Evolutionary conservation across 2,888 invertebrate genomes (phyloP).

Genomic region (Drosophila imparisetae): DNA sequence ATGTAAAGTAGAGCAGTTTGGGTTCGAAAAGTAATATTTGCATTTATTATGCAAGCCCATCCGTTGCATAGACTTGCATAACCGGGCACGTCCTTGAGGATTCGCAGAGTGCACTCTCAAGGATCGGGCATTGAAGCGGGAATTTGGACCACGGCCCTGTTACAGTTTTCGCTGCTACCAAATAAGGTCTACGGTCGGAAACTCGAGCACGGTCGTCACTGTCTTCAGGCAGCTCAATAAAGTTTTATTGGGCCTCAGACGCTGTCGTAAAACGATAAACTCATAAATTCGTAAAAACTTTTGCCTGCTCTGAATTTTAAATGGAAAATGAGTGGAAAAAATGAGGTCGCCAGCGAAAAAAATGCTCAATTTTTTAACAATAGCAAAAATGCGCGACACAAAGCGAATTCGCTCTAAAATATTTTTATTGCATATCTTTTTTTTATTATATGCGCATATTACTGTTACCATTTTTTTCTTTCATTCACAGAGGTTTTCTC

Average conservation of each 20-base stretch:
- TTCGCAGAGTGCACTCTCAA: conserved; percentile 12
- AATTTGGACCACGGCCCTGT: conserved; percentile 44
- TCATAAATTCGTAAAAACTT: conserved; percentile 72
- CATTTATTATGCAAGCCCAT: conserved; percentile 75
- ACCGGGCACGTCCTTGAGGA: conserved; percentile 59
- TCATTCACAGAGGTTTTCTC: conserved; percentile 61
- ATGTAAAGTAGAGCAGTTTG: conserved; percentile 73
- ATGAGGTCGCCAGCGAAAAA: conserved; percentile 70
- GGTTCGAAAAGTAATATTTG: conserved; percentile 53
- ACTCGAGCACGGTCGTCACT: conserved; percentile 64
- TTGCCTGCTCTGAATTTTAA: conserved; percentile 65
- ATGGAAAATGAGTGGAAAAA: conserved; percentile 72
- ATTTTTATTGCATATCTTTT: conserved; percentile 70
- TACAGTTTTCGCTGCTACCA: conserved; percentile 75
- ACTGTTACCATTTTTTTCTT: conserved; percentile 69
- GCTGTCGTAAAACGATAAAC: conserved; percentile 74
- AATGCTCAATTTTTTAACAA: conserved; percentile 78
- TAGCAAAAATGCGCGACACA: conserved; percentile 67
- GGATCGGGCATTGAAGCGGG: conserved; percentile 11
- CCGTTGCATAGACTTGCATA: conserved; percentile 77
- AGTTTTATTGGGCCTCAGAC: conserved; percentile 63
- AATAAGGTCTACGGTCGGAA: conserved; percentile 68
- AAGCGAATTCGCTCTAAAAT: conserved; percentile 68
- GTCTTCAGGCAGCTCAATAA: conserved; percentile 62
- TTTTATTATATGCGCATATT: conserved; percentile 54